A percentile compares a stretch with the other conserved stretches of the same genome.
Evolutionary conservation across 1,140 invertebrate species (phyloP).

Genomic region (Xylocopa sonorina): DNA sequence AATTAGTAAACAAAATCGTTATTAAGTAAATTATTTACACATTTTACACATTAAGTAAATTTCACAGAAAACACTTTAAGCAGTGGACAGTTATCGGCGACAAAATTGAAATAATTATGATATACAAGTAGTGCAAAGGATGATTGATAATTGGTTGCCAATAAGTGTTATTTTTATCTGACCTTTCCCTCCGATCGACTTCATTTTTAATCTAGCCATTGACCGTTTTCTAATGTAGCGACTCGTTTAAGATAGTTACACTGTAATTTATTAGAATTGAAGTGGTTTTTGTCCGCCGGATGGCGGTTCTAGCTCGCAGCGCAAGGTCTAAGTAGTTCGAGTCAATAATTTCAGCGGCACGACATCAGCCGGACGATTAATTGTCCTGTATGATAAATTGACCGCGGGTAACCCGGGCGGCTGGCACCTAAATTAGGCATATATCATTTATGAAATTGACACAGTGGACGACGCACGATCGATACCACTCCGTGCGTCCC

Average conservation of each 20-base stretch:
- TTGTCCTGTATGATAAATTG: slow-evolving; percentile 49
- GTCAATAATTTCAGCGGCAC: slow-evolving; percentile 35
- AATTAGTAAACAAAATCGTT: too few species aligned
- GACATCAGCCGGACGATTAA: slow-evolving; percentile 46
- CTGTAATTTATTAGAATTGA: not conserved
- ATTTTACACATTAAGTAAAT: too few species aligned
- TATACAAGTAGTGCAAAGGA: too few species aligned
- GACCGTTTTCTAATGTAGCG: too few species aligned
- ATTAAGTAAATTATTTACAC: too few species aligned
- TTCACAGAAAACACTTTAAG: too few species aligned
- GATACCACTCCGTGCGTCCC: slow-evolving; percentile 22
- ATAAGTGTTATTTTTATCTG: not conserved
- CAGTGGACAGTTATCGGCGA: too few species aligned
- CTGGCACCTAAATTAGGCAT: slow-evolving; percentile 51
- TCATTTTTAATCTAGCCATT: not conserved
- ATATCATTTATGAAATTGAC: slow-evolving; percentile 52
- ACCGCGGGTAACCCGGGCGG: slow-evolving; percentile 36
- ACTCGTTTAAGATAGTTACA: too few species aligned
- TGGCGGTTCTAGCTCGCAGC: too few species aligned
- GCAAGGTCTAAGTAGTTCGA: slow-evolving; percentile 30
- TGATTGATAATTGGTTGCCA: not conserved
- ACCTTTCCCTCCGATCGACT: too few species aligned
- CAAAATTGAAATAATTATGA: too few species aligned
- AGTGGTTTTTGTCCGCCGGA: too few species aligned
- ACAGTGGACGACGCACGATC: slow-evolving; percentile 39